These are phyloP conservation scores for Leptopilina myrica DNA, from an alignment of 2,888 invertebrate species.

Conservation along the genomic window DNA sequence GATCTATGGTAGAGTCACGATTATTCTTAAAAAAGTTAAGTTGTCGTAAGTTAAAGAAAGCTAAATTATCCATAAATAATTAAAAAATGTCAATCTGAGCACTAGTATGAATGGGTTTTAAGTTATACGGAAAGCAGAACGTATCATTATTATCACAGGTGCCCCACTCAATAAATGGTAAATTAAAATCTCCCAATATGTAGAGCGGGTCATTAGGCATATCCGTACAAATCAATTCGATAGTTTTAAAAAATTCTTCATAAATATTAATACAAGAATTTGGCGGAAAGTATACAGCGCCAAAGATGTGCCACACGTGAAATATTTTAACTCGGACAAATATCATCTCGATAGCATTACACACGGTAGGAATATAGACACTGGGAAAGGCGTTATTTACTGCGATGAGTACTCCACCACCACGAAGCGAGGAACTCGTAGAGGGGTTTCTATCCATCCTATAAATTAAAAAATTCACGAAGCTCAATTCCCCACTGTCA, in stretches of 20 bases:
- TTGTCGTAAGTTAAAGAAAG: background rate
- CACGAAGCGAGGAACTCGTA: constrained; percentile 1
- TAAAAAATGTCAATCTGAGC: background rate
- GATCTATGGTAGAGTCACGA: background rate
- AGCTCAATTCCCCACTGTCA: background rate
- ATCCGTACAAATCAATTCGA: background rate
- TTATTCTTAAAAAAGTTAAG: background rate
- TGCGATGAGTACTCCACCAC: constrained; percentile 26
- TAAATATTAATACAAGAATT: too few species aligned
- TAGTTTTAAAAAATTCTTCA: too few species aligned
- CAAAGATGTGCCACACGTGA: constrained; percentile 7
- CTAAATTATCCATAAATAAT: background rate
- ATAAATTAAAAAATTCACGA: background rate
- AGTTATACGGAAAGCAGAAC: background rate
- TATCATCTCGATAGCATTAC: background rate
- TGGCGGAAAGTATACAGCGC: background rate
- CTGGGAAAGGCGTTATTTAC: background rate
- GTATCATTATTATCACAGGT: background rate
- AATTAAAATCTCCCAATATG: background rate
- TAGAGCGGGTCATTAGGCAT: background rate
- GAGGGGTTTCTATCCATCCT: constrained; percentile 3
- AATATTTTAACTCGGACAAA: background rate
- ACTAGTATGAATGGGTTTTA: background rate
- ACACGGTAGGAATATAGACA: background rate
- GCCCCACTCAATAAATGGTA: background rate